Percentiles rank a stretch among this genome's conserved stretches.
Evolutionary conservation across 2,797 vertebrate species (phyloP).

Genomic region (Micropoecilia bifurca): DNA sequence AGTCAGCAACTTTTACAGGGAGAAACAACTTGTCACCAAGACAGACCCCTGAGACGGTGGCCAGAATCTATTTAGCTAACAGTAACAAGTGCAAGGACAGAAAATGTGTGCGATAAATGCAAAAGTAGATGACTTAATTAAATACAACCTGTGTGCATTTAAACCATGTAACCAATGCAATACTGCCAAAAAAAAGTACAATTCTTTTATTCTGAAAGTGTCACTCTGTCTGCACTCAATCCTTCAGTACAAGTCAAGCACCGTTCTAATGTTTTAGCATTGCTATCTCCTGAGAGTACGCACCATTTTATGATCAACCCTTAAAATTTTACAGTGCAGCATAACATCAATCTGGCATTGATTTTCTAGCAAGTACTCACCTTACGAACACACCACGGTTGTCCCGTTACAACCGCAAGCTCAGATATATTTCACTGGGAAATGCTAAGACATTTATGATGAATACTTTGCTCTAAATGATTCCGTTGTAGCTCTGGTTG

Average conservation of each 20-base stretch:
- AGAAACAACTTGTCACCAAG: conserved; percentile 29
- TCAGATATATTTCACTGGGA: background rate
- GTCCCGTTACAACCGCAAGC: background rate
- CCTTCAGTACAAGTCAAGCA: conserved; percentile 10
- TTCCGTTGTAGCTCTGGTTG: background rate
- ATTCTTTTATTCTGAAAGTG: background rate
- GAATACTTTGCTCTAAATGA: background rate
- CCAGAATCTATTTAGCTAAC: conserved; percentile 13
- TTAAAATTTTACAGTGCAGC: background rate
- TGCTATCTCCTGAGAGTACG: background rate
- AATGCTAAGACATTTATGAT: background rate
- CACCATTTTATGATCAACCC: background rate
- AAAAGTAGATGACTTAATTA: background rate
- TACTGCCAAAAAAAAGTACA: background rate
- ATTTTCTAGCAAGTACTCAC: background rate
- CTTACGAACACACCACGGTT: background rate
- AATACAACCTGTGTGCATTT: conserved; percentile 7
- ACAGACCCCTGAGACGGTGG: background rate
- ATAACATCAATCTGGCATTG: background rate
- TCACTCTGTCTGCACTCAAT: conserved; percentile 3
- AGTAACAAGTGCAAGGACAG: background rate
- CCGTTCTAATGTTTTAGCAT: conserved; percentile 5
- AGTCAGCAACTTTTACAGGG: conserved; percentile 19
- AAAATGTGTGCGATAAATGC: conserved; percentile 6
- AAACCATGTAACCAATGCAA: background rate